phyloP scores from a whole-genome alignment of 2,888 invertebrate genomes.

The Alviniconcha strummeri region DNA sequence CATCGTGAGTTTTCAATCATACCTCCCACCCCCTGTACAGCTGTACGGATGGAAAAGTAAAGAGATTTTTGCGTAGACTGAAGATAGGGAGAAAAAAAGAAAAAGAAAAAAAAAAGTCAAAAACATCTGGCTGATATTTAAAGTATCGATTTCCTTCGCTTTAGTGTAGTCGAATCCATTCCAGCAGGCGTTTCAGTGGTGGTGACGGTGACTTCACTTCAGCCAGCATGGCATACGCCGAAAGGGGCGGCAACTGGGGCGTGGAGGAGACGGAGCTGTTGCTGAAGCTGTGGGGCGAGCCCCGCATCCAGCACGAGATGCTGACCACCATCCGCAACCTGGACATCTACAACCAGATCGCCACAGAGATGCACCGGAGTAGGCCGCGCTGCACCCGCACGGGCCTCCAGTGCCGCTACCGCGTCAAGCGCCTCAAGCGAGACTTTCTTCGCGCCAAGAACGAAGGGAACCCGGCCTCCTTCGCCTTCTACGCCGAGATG shows the following conservation, averaged over 20 bases:
- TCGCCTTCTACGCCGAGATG: background rate
- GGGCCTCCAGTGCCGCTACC: conserved; percentile 3
- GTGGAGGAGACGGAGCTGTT: background rate
- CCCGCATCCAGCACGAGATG: background rate
- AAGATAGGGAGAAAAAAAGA: no score
- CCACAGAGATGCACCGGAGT: background rate
- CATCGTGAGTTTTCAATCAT: no score
- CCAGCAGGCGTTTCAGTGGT: no score
- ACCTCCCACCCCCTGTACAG: no score
- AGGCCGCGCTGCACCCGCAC: background rate
- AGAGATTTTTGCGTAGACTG: no score
- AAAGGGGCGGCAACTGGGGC: background rate
- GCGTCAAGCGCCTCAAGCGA: background rate
- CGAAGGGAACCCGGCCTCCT: background rate
- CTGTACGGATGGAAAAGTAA: no score
- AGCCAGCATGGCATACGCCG: background rate
- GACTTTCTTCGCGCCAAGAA: background rate
- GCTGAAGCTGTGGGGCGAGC: background rate
- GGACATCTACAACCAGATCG: background rate
- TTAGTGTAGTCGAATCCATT: no score
- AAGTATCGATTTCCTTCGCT: no score
- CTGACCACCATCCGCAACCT: background rate
- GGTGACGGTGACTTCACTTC: no score
- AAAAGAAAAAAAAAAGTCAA: no score
- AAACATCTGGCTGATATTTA: no score